Evolutionary conservation across 2,113 vertebrate genomes (phyloP).

Genomic region (Osmerus eperlanus): DNA sequence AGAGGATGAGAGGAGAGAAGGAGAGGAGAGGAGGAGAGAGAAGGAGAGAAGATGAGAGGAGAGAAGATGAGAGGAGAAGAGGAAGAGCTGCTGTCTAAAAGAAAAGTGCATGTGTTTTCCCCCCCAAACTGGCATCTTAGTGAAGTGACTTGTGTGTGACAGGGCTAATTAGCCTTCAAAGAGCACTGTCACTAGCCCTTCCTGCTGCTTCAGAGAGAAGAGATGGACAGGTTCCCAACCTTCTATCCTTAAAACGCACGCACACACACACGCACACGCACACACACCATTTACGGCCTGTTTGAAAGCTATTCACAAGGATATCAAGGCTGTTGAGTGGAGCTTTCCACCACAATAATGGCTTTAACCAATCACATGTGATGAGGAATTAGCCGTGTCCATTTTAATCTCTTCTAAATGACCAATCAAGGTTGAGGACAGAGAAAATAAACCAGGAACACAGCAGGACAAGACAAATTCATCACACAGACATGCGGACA

Average conservation of each 20-base stretch:
- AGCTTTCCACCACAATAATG: not conserved
- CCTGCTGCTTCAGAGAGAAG: not conserved
- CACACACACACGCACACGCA: not conserved
- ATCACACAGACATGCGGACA: not conserved
- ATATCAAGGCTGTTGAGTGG: not conserved
- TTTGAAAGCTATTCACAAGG: not conserved
- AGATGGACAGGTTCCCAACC: not conserved
- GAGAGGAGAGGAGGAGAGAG: too few relatives aligned
- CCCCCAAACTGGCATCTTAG: too few relatives aligned
- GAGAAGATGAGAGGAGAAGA: too few relatives aligned
- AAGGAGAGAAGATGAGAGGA: too few relatives aligned
- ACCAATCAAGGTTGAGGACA: not conserved
- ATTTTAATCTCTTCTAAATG: not conserved
- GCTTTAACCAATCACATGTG: not conserved
- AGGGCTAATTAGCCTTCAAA: conserved; percentile 15
- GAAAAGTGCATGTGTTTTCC: too few relatives aligned
- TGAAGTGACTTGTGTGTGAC: not conserved
- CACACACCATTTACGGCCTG: not conserved
- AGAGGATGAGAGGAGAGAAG: too few relatives aligned
- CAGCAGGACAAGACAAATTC: not conserved
- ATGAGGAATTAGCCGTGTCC: not conserved
- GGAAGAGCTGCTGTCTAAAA: too few relatives aligned
- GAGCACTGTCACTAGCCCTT: not conserved
- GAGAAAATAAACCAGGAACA: not conserved
- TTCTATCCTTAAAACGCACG: not conserved